Percentiles rank a stretch among this genome's conserved stretches.
Evolutionary conservation across 2,888 invertebrate species (phyloP).

Genomic region (Microctonus brassicae): DNA sequence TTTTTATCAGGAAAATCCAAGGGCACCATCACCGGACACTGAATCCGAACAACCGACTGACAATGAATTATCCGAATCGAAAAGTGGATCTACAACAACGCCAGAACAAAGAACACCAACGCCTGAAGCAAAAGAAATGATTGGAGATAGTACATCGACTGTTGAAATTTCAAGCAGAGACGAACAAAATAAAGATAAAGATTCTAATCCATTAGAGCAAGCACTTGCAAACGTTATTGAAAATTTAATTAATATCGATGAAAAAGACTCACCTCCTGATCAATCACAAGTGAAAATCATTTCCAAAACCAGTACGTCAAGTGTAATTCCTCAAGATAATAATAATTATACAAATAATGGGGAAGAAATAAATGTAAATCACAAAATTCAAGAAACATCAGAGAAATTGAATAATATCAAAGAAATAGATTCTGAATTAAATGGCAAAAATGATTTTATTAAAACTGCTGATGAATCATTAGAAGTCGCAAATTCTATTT

Average conservation of each 20-base stretch:
- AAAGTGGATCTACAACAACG: constrained; percentile 52
- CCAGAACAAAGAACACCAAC: constrained; percentile 56
- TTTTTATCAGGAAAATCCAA: constrained; percentile 57
- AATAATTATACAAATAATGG: neutral
- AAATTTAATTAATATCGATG: constrained; percentile 59
- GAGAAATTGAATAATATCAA: neutral
- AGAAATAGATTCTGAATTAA: neutral
- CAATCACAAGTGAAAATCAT: constrained; percentile 1
- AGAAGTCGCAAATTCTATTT: constrained; percentile 36
- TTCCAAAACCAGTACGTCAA: neutral
- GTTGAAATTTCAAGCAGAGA: neutral
- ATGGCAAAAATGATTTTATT: neutral
- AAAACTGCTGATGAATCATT: neutral
- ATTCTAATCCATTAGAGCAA: constrained; percentile 59
- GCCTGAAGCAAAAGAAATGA: constrained; percentile 56
- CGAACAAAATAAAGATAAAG: constrained; percentile 37
- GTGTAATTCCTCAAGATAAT: constrained; percentile 12
- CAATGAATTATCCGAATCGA: constrained; percentile 61
- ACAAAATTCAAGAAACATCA: constrained; percentile 2
- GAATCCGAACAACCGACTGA: constrained; percentile 66
- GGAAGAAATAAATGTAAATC: constrained; percentile 3
- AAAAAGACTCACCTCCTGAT: constrained; percentile 21
- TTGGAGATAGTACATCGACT: constrained; percentile 14
- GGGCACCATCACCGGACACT: constrained; percentile 60
- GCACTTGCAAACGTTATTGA: constrained; percentile 64